Evolutionary conservation across 1,140 invertebrate species (phyloP).

Genomic region (Hormaphis cornu): DNA sequence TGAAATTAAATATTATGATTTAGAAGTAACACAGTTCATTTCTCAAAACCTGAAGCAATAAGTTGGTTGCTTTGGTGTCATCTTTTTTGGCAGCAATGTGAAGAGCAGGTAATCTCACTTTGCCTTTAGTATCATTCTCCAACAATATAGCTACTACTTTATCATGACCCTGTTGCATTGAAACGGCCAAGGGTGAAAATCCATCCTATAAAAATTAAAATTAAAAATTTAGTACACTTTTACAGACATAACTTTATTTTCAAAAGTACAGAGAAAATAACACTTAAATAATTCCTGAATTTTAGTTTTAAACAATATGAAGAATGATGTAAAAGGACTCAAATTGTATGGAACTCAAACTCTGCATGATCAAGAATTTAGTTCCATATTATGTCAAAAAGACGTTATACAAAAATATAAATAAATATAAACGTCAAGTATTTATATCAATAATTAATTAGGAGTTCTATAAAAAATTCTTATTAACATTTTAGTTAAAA

Average conservation of each 20-base stretch:
- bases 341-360: no score
- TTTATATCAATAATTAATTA: no score
- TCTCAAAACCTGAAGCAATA: constrained; percentile 65
- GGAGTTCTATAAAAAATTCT: no score
- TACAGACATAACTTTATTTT: neutral
- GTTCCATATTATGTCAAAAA: no score
- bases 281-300: neutral
- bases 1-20: no score
- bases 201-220: constrained; percentile 63
- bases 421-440: no score
- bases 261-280: neutral
- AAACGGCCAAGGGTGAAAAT: constrained; percentile 95
- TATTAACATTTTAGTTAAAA: no score
- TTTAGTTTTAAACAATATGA: no score
- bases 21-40: no score
- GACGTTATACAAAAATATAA: no score
- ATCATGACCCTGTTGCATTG: constrained; percentile 98
- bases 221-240: neutral
- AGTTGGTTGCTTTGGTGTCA: constrained; percentile 86
- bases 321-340: no score
- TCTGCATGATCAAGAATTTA: no score
- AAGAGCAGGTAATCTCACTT: constrained; percentile 76
- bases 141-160: constrained; percentile 91
- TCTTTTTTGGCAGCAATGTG: constrained; percentile 99
- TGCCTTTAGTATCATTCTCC: constrained; percentile 88